phyloP scores from a whole-genome alignment of 2,113 vertebrate species.

The Xenopus borealis region DNA sequence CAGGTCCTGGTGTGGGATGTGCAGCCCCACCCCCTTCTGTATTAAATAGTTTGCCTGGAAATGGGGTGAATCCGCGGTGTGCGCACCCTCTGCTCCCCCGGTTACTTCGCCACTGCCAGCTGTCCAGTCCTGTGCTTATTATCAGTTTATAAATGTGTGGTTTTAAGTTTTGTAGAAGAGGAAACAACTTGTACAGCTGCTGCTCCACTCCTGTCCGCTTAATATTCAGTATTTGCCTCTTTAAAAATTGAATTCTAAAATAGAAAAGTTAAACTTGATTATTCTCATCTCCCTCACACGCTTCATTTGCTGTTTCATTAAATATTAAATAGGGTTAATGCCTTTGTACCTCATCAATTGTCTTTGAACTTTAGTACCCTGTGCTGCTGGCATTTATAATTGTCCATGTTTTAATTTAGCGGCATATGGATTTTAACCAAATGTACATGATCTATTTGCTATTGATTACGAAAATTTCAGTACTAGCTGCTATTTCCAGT shows the following conservation, averaged over 20 bases:
- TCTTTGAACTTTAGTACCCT: constrained; percentile 33
- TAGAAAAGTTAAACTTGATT: constrained; percentile 12
- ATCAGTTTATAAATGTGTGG: too few relatives aligned
- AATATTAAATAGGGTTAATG: constrained; percentile 42
- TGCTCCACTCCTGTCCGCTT: background rate
- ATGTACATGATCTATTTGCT: constrained; percentile 19
- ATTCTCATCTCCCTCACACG: constrained; percentile 24
- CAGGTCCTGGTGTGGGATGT: too few relatives aligned
- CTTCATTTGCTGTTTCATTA: constrained; percentile 41
- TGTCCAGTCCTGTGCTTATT: too few relatives aligned
- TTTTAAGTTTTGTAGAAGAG: too few relatives aligned
- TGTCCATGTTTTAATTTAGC: constrained; percentile 16
- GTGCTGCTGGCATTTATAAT: constrained; percentile 30
- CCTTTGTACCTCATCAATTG: constrained; percentile 32
- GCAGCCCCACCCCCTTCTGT: too few relatives aligned
- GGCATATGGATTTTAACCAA: constrained; percentile 14
- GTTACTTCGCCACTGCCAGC: too few relatives aligned
- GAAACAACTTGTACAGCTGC: too few relatives aligned
- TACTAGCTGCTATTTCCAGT: constrained; percentile 7
- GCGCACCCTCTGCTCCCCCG: too few relatives aligned
- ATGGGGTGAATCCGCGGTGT: too few relatives aligned
- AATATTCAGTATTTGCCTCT: background rate
- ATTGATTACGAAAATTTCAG: constrained; percentile 24
- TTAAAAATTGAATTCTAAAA: background rate
- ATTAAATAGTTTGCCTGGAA: too few relatives aligned